Percentiles rank a stretch among this genome's conserved stretches.
Conservation (phyloP, 1,140 invertebrate genomes). For the Antheraea pernyi region DNA sequence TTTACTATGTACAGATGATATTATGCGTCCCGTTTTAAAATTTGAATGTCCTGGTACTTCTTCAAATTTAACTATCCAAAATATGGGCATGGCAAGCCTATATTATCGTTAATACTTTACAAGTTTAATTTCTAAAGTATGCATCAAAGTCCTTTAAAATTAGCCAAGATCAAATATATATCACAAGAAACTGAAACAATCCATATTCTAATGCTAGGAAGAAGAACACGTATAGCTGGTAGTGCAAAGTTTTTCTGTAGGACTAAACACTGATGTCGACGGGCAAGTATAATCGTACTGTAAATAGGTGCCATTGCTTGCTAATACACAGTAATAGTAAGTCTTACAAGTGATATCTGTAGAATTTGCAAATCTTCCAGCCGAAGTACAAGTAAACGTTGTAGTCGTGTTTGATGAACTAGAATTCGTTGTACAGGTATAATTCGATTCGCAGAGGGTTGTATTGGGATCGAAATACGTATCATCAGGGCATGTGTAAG, state of each 20-base stretch:
- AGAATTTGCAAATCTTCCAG: conserved; percentile 28
- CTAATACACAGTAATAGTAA: conserved; percentile 27
- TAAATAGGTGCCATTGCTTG: conserved; percentile 23
- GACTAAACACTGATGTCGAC: conserved; percentile 26
- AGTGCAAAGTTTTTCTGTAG: conserved; percentile 23
- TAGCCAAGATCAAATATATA: neutral
- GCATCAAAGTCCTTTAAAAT: neutral
- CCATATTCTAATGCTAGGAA: neutral
- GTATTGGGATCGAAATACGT: conserved; percentile 46
- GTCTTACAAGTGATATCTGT: conserved; percentile 23
- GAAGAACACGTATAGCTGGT: conserved; percentile 27
- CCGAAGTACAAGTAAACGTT: conserved; percentile 19
- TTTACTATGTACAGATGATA: too few relatives aligned
- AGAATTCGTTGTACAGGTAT: conserved; percentile 33
- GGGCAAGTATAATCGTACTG: conserved; percentile 33
- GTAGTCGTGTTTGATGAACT: conserved; percentile 15
- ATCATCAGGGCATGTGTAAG: conserved; percentile 33
- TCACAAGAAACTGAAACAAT: neutral
- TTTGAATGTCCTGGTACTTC: too few relatives aligned
- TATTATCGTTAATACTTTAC: too few relatives aligned
- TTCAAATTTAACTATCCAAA: too few relatives aligned
- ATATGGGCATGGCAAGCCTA: too few relatives aligned
- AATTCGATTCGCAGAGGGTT: conserved; percentile 45
- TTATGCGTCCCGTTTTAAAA: too few relatives aligned
- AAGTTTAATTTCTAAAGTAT: neutral